Evolutionary conservation across 1,140 invertebrate genomes (phyloP).

Genomic region (Microplitis demolitor): DNA sequence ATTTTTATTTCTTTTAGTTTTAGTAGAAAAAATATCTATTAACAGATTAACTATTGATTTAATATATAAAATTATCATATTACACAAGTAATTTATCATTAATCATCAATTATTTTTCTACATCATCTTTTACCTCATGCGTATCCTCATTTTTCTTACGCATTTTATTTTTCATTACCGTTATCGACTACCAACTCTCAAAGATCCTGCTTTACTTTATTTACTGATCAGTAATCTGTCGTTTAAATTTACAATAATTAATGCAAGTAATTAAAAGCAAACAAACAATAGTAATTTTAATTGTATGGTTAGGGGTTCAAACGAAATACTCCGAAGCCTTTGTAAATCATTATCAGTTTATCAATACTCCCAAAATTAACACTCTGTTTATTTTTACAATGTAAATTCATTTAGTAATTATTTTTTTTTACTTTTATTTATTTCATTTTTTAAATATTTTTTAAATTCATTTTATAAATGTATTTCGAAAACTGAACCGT

Average conservation of each 20-base stretch:
- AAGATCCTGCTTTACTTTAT: too few species aligned
- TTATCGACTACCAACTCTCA: too few species aligned
- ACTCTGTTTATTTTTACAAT: conserved; percentile 31
- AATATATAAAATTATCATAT: conserved; percentile 49
- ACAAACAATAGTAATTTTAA: not conserved
- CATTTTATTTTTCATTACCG: too few species aligned
- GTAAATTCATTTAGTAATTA: not conserved
- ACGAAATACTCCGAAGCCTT: conserved; percentile 40
- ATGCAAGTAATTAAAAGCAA: not conserved
- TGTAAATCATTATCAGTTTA: conserved; percentile 43
- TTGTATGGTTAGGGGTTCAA: conserved; percentile 31
- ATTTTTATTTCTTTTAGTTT: conserved; percentile 16
- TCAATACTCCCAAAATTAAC: conserved; percentile 38
- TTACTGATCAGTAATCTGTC: too few species aligned
- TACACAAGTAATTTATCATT: conserved; percentile 40
- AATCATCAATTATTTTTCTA: not conserved
- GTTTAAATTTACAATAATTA: not conserved
- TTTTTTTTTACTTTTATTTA: not conserved
- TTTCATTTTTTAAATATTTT: not conserved
- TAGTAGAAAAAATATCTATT: conserved; percentile 54
- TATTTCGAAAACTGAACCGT: not conserved
- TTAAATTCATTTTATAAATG: not conserved
- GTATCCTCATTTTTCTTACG: too few species aligned
- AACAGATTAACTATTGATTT: conserved; percentile 49
- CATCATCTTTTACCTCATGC: not conserved